A percentile compares a stretch with the other conserved stretches of the same genome.
Conservation (phyloP, 2,888 invertebrate species). For the Oegoconia quadripuncta region DNA sequence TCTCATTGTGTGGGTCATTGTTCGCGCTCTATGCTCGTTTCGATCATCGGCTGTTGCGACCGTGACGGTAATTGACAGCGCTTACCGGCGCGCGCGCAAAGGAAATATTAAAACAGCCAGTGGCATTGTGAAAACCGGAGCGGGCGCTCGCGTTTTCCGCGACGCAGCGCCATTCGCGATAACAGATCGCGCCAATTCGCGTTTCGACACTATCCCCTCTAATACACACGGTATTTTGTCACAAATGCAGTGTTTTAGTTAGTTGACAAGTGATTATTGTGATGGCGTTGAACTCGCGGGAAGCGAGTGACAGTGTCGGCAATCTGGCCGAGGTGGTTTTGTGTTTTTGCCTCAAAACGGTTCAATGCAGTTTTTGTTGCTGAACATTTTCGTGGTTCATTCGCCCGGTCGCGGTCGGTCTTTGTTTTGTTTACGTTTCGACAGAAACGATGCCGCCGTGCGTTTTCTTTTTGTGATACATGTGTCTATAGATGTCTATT, state of each 20-base stretch:
- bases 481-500: too few species aligned
- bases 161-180: slow-evolving; percentile 34
- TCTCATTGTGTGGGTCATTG: slow-evolving; percentile 43
- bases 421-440: slow-evolving; percentile 1
- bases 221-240: not conserved
- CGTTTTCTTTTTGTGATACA: too few species aligned
- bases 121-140: slow-evolving; percentile 61
- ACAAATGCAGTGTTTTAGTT: slow-evolving; percentile 1
- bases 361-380: slow-evolving; percentile 26
- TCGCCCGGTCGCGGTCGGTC: slow-evolving; percentile 15
- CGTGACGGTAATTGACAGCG: slow-evolving; percentile 29
- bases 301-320: not conserved
- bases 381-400: slow-evolving; percentile 20
- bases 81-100: slow-evolving; percentile 32
- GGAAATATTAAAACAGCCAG: slow-evolving; percentile 48
- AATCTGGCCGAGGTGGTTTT: slow-evolving; percentile 50
- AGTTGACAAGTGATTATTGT: slow-evolving; percentile 2
- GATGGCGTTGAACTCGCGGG: slow-evolving; percentile 1
- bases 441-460: not conserved
- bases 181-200: slow-evolving; percentile 20
- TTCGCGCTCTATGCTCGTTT: slow-evolving; percentile 26
- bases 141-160: slow-evolving; percentile 64
- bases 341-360: slow-evolving; percentile 50
- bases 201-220: slow-evolving; percentile 9
- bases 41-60: slow-evolving; percentile 38